phyloP scores from a whole-genome alignment of 1,140 invertebrate species.

The Pogonus chalceus region DNA sequence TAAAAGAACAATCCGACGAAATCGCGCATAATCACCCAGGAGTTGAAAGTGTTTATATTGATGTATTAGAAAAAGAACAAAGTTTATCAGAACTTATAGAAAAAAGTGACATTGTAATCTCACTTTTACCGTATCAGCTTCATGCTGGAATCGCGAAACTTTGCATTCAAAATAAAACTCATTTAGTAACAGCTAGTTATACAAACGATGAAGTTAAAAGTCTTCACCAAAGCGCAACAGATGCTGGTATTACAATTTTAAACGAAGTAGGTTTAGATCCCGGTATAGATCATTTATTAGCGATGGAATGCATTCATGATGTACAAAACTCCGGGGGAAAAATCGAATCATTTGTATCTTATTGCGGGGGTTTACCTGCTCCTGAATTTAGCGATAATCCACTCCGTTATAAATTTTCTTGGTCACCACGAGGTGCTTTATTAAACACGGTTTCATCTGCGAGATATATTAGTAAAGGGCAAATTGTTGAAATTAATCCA shows the following conservation, averaged over 20 bases:
- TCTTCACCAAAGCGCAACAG: slow-evolving; percentile 66
- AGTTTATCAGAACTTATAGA: slow-evolving; percentile 60
- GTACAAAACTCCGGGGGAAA: slow-evolving; percentile 64
- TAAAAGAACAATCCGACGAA: slow-evolving; percentile 79
- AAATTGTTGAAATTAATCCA: slow-evolving; percentile 81
- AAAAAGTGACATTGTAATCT: slow-evolving; percentile 73
- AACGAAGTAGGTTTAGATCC: slow-evolving; percentile 96
- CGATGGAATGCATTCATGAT: slow-evolving; percentile 94
- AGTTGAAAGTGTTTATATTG: slow-evolving; percentile 70
- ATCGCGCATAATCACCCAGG: slow-evolving; percentile 67
- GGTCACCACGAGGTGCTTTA: slow-evolving; percentile 86
- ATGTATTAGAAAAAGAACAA: slow-evolving; percentile 64
- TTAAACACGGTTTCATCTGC: slow-evolving; percentile 82
- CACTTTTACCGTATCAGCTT: slow-evolving; percentile 83
- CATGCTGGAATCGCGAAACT: slow-evolving; percentile 77
- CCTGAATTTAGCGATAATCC: slow-evolving; percentile 92
- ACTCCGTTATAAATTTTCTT: slow-evolving; percentile 95
- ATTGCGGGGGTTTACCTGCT: slow-evolving; percentile 92
- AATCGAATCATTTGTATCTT: slow-evolving; percentile 91
- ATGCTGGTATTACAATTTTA: slow-evolving; percentile 80
- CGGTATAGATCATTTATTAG: slow-evolving; percentile 92
- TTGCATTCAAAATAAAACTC: slow-evolving; percentile 75
- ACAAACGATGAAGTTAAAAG: slow-evolving; percentile 71
- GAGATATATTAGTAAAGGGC: slow-evolving; percentile 75
- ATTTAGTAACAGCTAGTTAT: slow-evolving; percentile 97